These are phyloP conservation scores for Hassar affinis DNA, from an alignment of 2,113 vertebrate genomes.

Conservation along the genomic window DNA sequence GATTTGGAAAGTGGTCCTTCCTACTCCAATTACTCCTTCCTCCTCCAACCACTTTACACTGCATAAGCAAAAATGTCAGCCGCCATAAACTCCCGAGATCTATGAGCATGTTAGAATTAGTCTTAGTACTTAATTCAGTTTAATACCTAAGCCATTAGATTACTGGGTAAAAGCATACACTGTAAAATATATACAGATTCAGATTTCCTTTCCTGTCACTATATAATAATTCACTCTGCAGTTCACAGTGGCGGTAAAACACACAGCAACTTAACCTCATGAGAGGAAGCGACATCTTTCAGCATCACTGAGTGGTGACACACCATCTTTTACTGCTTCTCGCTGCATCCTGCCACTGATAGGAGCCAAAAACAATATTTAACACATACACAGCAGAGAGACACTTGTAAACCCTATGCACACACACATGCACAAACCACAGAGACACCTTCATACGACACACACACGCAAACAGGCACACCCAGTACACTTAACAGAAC, in stretches of 20 bases:
- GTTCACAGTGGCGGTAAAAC: not conserved
- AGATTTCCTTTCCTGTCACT: not conserved
- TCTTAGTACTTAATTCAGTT: not conserved
- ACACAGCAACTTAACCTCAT: constrained; percentile 10
- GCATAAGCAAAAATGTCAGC: not conserved
- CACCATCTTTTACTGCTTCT: constrained; percentile 35
- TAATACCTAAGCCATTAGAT: not conserved
- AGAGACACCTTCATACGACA: not conserved
- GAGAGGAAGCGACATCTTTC: constrained; percentile 33
- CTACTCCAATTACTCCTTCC: no score
- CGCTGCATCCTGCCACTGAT: constrained; percentile 43
- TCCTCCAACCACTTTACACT: not conserved
- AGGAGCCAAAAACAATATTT: constrained; percentile 44
- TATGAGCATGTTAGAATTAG: not conserved
- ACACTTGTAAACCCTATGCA: not conserved
- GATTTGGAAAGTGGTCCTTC: not conserved
- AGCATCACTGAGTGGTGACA: constrained; percentile 25
- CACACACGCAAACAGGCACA: constrained; percentile 6
- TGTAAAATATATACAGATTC: not conserved
- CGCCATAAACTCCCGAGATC: not conserved
- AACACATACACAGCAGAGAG: not conserved
- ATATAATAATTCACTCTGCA: constrained; percentile 4
- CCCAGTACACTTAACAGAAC: not conserved
- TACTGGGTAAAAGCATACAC: not conserved
- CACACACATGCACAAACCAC: not conserved